phyloP scores from a whole-genome alignment of 2,113 vertebrate genomes.

The Equus przewalskii region DNA sequence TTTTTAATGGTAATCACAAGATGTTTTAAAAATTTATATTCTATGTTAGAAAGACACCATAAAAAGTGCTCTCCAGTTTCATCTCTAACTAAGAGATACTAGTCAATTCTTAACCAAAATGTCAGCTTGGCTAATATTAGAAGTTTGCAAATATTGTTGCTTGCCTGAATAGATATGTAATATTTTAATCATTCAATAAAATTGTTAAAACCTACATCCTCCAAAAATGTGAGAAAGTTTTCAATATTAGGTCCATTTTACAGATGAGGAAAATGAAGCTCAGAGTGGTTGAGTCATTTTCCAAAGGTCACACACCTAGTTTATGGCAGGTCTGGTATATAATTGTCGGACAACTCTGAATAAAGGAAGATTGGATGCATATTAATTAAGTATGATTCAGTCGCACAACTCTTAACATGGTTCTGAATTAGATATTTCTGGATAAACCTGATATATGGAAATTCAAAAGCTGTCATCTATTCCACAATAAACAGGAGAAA shows the following conservation, averaged over 20 bases:
- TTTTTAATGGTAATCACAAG: neutral
- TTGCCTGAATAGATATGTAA: neutral
- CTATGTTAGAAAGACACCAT: neutral
- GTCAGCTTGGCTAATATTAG: neutral
- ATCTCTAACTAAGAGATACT: neutral
- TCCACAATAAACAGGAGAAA: slow-evolving; percentile 82
- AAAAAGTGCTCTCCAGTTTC: neutral
- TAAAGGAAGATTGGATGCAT: slow-evolving; percentile 29
- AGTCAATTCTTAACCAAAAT: neutral
- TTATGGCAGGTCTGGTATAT: neutral
- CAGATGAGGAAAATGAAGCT: neutral
- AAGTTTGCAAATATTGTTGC: neutral
- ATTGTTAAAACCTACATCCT: neutral
- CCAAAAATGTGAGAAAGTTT: neutral
- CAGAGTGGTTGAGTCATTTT: neutral
- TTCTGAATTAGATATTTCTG: slow-evolving; percentile 63
- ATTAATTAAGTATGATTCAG: slow-evolving; percentile 53
- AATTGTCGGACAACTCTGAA: neutral
- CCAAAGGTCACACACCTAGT: neutral
- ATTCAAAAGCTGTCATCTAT: slow-evolving; percentile 77
- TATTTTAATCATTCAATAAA: neutral
- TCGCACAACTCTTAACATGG: slow-evolving; percentile 46
- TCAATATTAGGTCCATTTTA: neutral
- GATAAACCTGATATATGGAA: slow-evolving; percentile 73
- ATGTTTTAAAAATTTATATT: neutral